Conservation (phyloP, 2,113 vertebrate genomes). For the human region GRCh38 chr9:40415001-40415500, state of each 20-base stretch:
- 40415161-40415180: neutral
- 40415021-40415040: slow-evolving; percentile 59
- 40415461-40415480: no score
- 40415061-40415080: neutral
- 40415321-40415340: neutral
- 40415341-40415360: neutral
- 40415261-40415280: neutral
- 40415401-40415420: neutral
- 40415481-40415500: no score
- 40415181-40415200: neutral
- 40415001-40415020: slow-evolving; percentile 17
- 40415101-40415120: slow-evolving; percentile 11
- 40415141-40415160: neutral
- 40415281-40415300: neutral
- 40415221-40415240: neutral
- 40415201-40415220: neutral
- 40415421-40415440: no score
- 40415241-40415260: slow-evolving; percentile 1
- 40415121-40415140: neutral
- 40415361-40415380: neutral
- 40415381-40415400: neutral
- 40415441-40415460: no score
- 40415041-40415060: slow-evolving; percentile 29
- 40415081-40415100: neutral
- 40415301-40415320: neutral